A percentile compares a stretch with the other conserved stretches of the same genome.
Evolutionary conservation across 2,888 invertebrate genomes (phyloP).

Genomic region (Blomia tropicalis): DNA sequence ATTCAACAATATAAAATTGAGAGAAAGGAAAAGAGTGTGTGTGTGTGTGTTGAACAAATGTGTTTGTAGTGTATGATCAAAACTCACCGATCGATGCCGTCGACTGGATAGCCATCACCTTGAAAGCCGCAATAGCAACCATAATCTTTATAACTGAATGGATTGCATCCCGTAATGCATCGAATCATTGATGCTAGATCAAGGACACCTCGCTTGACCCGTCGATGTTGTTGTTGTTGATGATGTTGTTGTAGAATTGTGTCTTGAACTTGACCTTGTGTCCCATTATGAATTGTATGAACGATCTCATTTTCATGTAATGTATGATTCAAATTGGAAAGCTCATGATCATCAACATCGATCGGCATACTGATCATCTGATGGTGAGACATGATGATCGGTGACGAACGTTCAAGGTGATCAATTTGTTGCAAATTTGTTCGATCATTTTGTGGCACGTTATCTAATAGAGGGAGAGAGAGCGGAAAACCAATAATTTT

Average conservation of each 20-base stretch:
- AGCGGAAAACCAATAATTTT: background rate
- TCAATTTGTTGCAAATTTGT: background rate
- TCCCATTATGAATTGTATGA: background rate
- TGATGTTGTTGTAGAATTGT: background rate
- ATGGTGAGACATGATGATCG: background rate
- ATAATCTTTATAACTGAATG: slow-evolving; percentile 57
- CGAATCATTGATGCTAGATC: slow-evolving; percentile 70
- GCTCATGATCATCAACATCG: too few species aligned
- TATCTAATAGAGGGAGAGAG: background rate
- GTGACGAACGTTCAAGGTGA: background rate
- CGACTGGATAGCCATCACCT: slow-evolving; percentile 58
- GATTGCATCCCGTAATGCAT: slow-evolving; percentile 69
- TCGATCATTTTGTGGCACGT: background rate
- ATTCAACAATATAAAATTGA: too few species aligned
- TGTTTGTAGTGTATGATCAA: background rate
- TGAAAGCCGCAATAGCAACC: slow-evolving; percentile 78
- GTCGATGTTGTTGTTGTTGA: background rate
- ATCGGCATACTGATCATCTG: background rate
- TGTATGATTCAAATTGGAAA: background rate
- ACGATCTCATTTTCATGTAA: background rate
- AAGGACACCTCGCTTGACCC: slow-evolving; percentile 55
- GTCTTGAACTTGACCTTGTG: background rate
- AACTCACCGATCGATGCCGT: slow-evolving; percentile 60
- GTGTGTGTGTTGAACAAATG: too few species aligned
- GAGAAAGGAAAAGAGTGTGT: too few species aligned